phyloP scores from a whole-genome alignment of 2,888 invertebrate genomes.

The Leucophenga maculata region DNA sequence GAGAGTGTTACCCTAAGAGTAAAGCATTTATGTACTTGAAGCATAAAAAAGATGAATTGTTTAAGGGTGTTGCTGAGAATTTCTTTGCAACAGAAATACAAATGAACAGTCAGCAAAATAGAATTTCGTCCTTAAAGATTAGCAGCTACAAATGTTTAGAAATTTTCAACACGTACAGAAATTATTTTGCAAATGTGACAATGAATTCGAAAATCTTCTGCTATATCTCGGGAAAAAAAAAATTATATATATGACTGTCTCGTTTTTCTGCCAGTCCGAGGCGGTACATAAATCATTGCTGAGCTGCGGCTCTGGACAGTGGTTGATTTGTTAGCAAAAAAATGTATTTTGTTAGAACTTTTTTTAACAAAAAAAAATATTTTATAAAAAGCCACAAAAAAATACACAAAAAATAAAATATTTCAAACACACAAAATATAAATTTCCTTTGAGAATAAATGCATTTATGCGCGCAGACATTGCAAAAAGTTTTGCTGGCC shows the following conservation, averaged over 20 bases:
- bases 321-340: conserved; percentile 40
- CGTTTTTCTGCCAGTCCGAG: conserved; percentile 37
- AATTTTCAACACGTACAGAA: conserved; percentile 55
- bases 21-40: conserved; percentile 4
- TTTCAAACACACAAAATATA: conserved; percentile 62
- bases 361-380: conserved; percentile 47
- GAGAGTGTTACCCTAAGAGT: no score
- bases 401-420: conserved; percentile 50
- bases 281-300: conserved; percentile 60
- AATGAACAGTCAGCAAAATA: no score
- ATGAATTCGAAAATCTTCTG: conserved; percentile 32
- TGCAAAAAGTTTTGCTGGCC: conserved; percentile 37
- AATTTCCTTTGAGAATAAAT: conserved; percentile 64
- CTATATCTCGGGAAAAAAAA: conserved; percentile 31
- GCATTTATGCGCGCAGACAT: conserved; percentile 46
- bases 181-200: conserved; percentile 57
- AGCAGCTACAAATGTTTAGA: conserved; percentile 5
- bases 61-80: no score
- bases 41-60: neutral
- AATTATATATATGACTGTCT: conserved; percentile 51
- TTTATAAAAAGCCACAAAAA: conserved; percentile 32
- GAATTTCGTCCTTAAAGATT: no score
- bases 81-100: no score
- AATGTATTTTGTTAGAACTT: conserved; percentile 39
- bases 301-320: conserved; percentile 57